Evolutionary conservation across 1,140 invertebrate species (phyloP).

Genomic region (Holcopasites calliopsidis): DNA sequence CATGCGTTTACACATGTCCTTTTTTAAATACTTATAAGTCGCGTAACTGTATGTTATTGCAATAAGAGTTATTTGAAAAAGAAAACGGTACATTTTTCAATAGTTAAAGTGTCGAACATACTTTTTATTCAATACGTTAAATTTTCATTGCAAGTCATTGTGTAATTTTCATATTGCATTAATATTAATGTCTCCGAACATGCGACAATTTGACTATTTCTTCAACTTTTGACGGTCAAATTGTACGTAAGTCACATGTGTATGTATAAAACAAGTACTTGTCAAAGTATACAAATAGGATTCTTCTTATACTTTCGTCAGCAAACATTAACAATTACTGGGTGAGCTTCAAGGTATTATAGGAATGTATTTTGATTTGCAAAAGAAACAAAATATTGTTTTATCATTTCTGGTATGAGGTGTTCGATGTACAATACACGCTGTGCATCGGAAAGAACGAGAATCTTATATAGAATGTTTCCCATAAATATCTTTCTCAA

Average conservation of each 20-base stretch:
- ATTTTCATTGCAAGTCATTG: slow-evolving; percentile 38
- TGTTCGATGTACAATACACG: slow-evolving; percentile 36
- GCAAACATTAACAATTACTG: slow-evolving; percentile 27
- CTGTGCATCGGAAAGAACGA: slow-evolving; percentile 57
- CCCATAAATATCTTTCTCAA: slow-evolving; percentile 50
- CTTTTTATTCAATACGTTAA: slow-evolving; percentile 14
- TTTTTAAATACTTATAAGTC: slow-evolving; percentile 8
- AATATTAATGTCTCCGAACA: not conserved
- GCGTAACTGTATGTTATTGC: not conserved
- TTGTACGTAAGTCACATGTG: slow-evolving; percentile 31
- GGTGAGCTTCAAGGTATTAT: slow-evolving; percentile 45
- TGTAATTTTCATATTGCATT: too few species aligned
- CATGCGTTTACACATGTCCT: slow-evolving; percentile 32
- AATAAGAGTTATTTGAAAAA: slow-evolving; percentile 16
- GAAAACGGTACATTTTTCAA: slow-evolving; percentile 9
- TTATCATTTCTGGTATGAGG: slow-evolving; percentile 52
- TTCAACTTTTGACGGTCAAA: slow-evolving; percentile 18
- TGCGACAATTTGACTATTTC: not conserved
- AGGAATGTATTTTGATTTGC: slow-evolving; percentile 69
- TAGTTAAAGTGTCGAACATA: not conserved
- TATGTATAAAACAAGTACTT: slow-evolving; percentile 25
- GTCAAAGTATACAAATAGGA: slow-evolving; percentile 43
- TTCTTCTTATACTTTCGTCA: slow-evolving; percentile 35
- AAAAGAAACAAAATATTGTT: slow-evolving; percentile 66
- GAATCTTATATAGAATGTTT: slow-evolving; percentile 43